Evolutionary conservation across 2,113 vertebrate species (phyloP).

Genomic region (Neoarius graeffei): DNA sequence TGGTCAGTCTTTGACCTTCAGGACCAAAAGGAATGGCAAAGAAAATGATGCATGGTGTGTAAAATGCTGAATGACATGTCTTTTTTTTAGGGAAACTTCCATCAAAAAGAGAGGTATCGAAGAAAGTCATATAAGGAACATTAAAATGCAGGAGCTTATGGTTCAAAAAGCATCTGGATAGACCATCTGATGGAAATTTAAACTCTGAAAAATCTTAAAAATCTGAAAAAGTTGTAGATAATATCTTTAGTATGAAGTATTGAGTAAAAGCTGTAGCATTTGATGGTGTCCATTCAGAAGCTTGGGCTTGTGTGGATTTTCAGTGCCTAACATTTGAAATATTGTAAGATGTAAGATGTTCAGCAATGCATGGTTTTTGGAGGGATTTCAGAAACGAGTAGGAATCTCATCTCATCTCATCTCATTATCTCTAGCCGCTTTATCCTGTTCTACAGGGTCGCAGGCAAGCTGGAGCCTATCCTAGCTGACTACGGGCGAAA

Average conservation of each 20-base stretch:
- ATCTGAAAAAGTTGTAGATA: slow-evolving; percentile 6
- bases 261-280: not conserved
- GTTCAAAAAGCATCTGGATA: not conserved
- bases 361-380: not conserved
- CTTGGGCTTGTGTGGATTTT: not conserved
- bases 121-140: slow-evolving; percentile 1
- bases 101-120: slow-evolving; percentile 5
- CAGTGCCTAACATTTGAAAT: not conserved
- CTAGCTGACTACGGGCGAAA: too few species aligned
- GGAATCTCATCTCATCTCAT: too few species aligned
- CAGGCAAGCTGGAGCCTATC: too few species aligned
- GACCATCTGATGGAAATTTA: not conserved
- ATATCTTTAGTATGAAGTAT: not conserved
- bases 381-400: not conserved
- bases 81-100: not conserved
- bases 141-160: not conserved
- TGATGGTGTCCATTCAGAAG: not conserved
- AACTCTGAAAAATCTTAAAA: not conserved
- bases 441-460: too few species aligned
- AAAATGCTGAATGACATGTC: slow-evolving; percentile 17
- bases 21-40: not conserved
- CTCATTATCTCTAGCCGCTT: too few species aligned
- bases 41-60: not conserved
- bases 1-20: slow-evolving; percentile 34
- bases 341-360: not conserved